Evolutionary conservation across 2,113 vertebrate species (phyloP).

Genomic region (Gymnogyps californianus): DNA sequence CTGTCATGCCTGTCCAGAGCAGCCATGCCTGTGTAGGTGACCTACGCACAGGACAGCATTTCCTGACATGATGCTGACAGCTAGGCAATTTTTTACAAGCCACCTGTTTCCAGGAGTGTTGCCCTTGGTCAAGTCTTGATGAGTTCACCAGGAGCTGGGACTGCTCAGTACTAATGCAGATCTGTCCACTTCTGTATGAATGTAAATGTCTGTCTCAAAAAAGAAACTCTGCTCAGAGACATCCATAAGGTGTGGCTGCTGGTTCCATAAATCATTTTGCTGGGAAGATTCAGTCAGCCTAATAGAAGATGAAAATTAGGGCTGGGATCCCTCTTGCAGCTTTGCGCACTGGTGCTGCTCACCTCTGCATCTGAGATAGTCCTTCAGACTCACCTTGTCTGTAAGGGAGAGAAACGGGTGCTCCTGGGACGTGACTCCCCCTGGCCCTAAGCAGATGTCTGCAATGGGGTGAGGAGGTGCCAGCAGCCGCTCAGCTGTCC

Average conservation of each 20-base stretch:
- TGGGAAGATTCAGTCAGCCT: background rate
- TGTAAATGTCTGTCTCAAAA: background rate
- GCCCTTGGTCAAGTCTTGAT: background rate
- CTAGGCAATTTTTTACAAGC: background rate
- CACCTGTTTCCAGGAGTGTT: background rate
- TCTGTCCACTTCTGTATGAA: background rate
- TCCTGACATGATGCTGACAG: background rate
- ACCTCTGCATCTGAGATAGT: background rate
- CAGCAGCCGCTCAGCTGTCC: background rate
- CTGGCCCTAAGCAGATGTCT: background rate
- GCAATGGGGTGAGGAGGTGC: background rate
- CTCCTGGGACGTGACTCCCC: fast-evolving
- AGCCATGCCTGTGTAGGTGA: background rate
- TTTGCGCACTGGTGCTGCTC: background rate
- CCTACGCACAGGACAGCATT: fast-evolving
- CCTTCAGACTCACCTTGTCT: background rate
- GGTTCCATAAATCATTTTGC: background rate
- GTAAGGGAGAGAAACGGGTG: background rate
- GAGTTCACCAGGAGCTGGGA: fast-evolving
- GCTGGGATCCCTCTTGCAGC: background rate
- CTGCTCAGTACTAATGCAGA: background rate
- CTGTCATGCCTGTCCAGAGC: background rate
- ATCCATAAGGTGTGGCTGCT: fast-evolving
- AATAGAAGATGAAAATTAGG: background rate
- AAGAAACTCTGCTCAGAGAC: background rate